Percentiles rank a stretch among this genome's conserved stretches.
These are phyloP conservation scores for Catharus minimus DNA, from an alignment of 2,113 vertebrate species.

Conservation along the genomic window DNA sequence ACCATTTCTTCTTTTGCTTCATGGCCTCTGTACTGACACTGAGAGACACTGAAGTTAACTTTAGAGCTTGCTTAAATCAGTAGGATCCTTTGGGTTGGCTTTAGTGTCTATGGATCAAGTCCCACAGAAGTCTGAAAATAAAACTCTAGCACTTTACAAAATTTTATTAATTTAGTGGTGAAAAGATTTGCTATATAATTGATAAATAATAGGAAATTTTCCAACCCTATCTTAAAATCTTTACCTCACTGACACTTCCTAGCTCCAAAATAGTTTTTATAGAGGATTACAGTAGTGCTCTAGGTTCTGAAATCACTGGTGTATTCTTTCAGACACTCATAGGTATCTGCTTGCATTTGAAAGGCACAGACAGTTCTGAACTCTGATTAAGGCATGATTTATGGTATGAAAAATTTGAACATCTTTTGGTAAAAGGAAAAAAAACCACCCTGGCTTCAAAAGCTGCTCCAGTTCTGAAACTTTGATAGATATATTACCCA, in stretches of 20 bases:
- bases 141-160: not conserved
- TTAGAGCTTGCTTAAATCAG: not conserved
- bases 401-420: conserved; percentile 49
- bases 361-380: conserved; percentile 3
- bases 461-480: conserved; percentile 11
- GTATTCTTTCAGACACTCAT: not conserved
- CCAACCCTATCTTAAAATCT: not conserved
- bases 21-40: not conserved
- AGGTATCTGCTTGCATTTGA: not conserved
- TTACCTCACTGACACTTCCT: not conserved
- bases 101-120: not conserved
- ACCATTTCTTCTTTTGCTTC: not conserved
- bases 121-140: not conserved
- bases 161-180: not conserved
- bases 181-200: not conserved
- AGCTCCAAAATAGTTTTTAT: not conserved
- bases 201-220: not conserved
- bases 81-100: not conserved
- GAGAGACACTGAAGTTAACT: not conserved
- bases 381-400: conserved; percentile 50
- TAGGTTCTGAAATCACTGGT: not conserved
- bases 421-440: conserved; percentile 26
- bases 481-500: conserved; percentile 31
- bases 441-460: conserved; percentile 33
- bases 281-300: not conserved